Conservation (phyloP, 2,888 invertebrate genomes). For the Rhamphomyia laevipes region DNA sequence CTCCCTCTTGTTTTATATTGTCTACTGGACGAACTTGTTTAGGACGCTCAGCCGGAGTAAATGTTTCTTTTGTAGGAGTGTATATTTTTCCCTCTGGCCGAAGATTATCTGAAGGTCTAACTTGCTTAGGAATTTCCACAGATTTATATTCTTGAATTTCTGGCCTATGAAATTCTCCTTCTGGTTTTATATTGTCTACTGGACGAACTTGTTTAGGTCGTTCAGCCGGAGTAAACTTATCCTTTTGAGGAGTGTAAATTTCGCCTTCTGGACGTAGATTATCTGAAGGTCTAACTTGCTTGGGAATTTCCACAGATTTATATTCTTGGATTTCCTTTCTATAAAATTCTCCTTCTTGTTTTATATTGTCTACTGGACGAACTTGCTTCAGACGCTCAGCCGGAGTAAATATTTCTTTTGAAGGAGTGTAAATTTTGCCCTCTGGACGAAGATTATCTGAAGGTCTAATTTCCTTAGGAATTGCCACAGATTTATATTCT, state of each 20-base stretch:
- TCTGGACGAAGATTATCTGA: no score
- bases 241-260: constrained; percentile 37
- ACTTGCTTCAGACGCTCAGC: constrained; percentile 27
- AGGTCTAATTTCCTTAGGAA: no score
- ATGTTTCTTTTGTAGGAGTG: no score
- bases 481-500: no score
- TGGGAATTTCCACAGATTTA: constrained; percentile 36
- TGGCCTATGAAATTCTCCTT: constrained; percentile 43
- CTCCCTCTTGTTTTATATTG: no score
- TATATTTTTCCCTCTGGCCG: no score
- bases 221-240: constrained; percentile 39
- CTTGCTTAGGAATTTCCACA: no score
- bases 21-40: constrained; percentile 29
- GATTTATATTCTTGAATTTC: constrained; percentile 33
- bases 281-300: constrained; percentile 36
- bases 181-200: constrained; percentile 43
- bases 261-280: constrained; percentile 46
- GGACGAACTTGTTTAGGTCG: constrained; percentile 37
- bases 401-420: no score
- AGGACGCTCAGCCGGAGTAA: constrained; percentile 27
- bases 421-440: no score
- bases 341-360: constrained; percentile 40
- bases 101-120: no score
- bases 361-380: constrained; percentile 42
- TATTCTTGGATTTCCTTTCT: constrained; percentile 19